Evolutionary conservation across 2,888 invertebrate species (phyloP).

Genomic region (Polymixis lichenea): DNA sequence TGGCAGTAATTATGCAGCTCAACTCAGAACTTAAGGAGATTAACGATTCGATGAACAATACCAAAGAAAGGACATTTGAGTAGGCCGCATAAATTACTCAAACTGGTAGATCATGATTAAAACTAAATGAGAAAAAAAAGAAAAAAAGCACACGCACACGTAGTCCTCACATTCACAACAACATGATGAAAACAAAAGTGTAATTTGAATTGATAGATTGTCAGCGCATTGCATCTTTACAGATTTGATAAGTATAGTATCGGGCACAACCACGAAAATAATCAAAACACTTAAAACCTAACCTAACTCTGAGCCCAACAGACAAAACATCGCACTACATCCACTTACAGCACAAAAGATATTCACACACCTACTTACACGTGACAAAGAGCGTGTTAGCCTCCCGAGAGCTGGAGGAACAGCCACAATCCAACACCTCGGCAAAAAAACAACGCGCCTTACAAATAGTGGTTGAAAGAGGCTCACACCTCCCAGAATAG

Average conservation of each 20-base stretch:
- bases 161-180: too few relatives aligned
- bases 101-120: too few relatives aligned
- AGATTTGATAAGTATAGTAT: conserved; percentile 1
- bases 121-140: too few relatives aligned
- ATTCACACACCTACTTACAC: conserved; percentile 66
- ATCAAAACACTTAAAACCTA: conserved; percentile 24
- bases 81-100: too few relatives aligned
- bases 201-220: background rate
- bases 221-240: background rate
- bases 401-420: conserved; percentile 38
- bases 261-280: conserved; percentile 6
- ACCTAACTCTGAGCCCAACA: conserved; percentile 12
- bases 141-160: too few relatives aligned
- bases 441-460: conserved; percentile 61
- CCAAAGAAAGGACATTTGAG: too few relatives aligned
- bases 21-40: too few relatives aligned
- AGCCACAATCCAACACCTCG: conserved; percentile 64
- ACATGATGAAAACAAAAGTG: background rate
- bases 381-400: conserved; percentile 35
- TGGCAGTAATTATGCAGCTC: too few relatives aligned
- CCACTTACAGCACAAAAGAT: conserved; percentile 55
- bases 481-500: conserved; percentile 78
- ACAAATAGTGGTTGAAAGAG: conserved; percentile 62
- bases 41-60: too few relatives aligned
- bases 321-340: conserved; percentile 43